These are phyloP conservation scores for Meiosimyza platycephala DNA, from an alignment of 2,888 invertebrate species.

Conservation along the genomic window DNA sequence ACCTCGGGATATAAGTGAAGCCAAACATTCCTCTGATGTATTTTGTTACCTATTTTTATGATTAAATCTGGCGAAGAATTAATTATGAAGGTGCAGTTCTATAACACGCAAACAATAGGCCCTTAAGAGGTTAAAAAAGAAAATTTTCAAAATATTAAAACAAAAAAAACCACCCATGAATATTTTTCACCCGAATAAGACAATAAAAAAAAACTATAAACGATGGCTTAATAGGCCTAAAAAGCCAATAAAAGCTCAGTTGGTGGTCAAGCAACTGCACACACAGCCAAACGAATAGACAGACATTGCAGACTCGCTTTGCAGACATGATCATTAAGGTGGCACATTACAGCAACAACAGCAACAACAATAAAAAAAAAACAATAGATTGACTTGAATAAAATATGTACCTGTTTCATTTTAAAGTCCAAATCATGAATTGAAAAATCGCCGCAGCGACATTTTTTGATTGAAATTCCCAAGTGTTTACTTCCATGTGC, in stretches of 20 bases:
- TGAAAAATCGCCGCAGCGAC: conserved; percentile 29
- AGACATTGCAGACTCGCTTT: conserved; percentile 39
- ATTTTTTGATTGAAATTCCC: conserved; percentile 30
- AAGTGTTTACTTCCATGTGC: conserved; percentile 37
- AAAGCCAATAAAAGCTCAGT: conserved; percentile 64
- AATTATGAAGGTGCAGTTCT: no score
- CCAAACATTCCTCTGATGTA: no score
- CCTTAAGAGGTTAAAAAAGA: no score
- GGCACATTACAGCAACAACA: conserved; percentile 56
- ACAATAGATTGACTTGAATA: conserved; percentile 22
- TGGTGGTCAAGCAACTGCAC: conserved; percentile 55
- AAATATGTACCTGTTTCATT: conserved; percentile 58
- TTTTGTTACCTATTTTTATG: no score
- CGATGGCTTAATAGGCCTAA: conserved; percentile 63
- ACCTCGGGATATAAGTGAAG: no score
- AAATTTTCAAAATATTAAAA: conserved; percentile 20
- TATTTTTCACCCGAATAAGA: background rate
- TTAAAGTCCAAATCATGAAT: conserved; percentile 44
- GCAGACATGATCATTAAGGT: conserved; percentile 65
- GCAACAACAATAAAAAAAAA: conserved; percentile 13
- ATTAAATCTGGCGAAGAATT: no score
- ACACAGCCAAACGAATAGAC: background rate
- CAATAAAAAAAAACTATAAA: conserved; percentile 18
- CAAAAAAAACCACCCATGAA: conserved; percentile 25
- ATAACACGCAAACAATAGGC: no score